Conservation (phyloP, 1,140 invertebrate species). For the Brachionus rotundiformis region DNA sequence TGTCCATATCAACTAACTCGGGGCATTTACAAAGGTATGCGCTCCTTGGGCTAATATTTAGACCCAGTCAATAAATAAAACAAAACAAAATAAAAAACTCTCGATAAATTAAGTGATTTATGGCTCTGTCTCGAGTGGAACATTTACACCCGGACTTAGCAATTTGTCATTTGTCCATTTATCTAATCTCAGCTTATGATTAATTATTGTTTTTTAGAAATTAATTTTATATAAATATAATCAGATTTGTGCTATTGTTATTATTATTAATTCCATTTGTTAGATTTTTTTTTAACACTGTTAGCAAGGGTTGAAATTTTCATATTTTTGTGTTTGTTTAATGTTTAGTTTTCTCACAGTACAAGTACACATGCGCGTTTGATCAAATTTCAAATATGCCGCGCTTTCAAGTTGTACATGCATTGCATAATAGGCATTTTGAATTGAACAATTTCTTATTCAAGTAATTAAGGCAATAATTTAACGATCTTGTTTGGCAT, state of each 20-base stretch:
- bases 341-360: too few relatives aligned
- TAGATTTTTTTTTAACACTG: background rate
- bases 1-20: conserved; percentile 7
- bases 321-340: too few relatives aligned
- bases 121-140: conserved; percentile 5
- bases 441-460: too few relatives aligned
- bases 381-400: too few relatives aligned
- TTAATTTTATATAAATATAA: conserved; percentile 14
- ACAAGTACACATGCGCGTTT: too few relatives aligned
- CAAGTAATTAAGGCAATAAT: background rate
- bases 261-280: background rate
- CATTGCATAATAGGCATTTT: too few relatives aligned
- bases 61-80: background rate
- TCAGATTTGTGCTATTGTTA: background rate
- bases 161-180: conserved; percentile 12
- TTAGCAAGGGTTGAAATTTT: too few relatives aligned
- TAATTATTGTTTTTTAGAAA: background rate
- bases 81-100: background rate
- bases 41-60: background rate
- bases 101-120: background rate
- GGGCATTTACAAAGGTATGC: background rate
- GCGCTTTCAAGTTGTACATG: too few relatives aligned
- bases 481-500: background rate
- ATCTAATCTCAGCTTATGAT: conserved; percentile 11
- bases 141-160: background rate